phyloP scores from a whole-genome alignment of 1,140 invertebrate species.

The Cephus cinctus region DNA sequence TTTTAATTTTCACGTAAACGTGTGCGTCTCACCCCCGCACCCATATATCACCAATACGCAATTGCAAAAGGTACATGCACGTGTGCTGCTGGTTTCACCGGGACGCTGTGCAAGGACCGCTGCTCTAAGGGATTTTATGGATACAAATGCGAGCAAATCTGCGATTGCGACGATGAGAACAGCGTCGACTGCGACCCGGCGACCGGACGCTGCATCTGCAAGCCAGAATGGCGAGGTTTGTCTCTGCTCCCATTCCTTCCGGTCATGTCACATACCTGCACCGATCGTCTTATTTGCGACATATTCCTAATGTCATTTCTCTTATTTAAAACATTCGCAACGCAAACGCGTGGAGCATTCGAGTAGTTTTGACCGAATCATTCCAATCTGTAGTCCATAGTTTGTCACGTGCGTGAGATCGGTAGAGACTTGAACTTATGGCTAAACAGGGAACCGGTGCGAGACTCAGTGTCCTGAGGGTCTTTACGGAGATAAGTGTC shows the following conservation, averaged over 20 bases:
- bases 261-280: background rate
- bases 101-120: slow-evolving; percentile 73
- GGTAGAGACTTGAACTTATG: no score
- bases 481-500: slow-evolving; percentile 76
- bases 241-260: slow-evolving; percentile 9
- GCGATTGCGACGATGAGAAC: slow-evolving; percentile 71
- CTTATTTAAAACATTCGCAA: no score
- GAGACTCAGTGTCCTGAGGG: slow-evolving; percentile 80
- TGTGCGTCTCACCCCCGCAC: no score
- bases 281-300: background rate
- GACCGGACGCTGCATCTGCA: slow-evolving; percentile 82
- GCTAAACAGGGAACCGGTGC: slow-evolving; percentile 60
- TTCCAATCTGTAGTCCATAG: no score
- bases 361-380: no score
- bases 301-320: background rate
- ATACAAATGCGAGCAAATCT: slow-evolving; percentile 67
- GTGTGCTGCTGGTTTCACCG: slow-evolving; percentile 83
- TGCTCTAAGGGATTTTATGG: slow-evolving; percentile 73
- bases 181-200: slow-evolving; percentile 75
- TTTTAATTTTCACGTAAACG: no score
- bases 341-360: no score
- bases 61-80: slow-evolving; percentile 75
- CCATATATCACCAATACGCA: no score
- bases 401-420: no score
- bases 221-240: slow-evolving; percentile 74